Evolutionary conservation across 2,888 invertebrate genomes (phyloP).

Genomic region (Steromphala cineraria): DNA sequence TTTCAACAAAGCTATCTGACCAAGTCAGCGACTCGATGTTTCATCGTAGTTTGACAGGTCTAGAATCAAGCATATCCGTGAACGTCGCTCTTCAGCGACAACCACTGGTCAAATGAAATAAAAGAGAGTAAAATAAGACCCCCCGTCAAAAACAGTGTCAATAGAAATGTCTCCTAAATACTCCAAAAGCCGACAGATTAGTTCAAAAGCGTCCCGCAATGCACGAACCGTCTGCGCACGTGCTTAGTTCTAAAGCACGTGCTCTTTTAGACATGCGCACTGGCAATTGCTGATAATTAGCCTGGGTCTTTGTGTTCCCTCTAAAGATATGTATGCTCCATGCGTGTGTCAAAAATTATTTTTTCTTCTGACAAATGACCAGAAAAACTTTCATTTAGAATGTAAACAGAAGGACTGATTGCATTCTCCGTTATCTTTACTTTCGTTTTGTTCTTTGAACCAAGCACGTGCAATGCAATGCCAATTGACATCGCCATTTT

Average conservation of each 20-base stretch:
- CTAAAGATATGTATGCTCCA: not conserved
- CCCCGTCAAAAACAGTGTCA: not conserved
- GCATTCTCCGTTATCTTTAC: constrained; percentile 12
- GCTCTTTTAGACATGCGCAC: constrained; percentile 1
- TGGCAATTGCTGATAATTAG: constrained; percentile 6
- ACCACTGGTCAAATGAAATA: not conserved
- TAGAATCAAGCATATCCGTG: no score
- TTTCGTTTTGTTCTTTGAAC: not conserved
- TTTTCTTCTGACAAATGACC: constrained; percentile 11
- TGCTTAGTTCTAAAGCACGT: not conserved
- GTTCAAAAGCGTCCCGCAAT: not conserved
- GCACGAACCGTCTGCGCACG: not conserved
- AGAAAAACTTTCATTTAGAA: constrained; percentile 5
- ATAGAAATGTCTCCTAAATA: constrained; percentile 9
- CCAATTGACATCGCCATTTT: not conserved
- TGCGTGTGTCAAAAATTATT: constrained; percentile 17
- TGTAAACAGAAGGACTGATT: constrained; percentile 6
- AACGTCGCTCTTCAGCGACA: no score
- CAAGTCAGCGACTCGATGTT: no score
- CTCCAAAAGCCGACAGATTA: not conserved
- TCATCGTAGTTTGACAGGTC: no score
- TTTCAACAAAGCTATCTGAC: no score
- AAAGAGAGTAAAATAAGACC: not conserved
- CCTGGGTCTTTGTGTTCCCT: not conserved
- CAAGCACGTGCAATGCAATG: not conserved